Conservation (phyloP, 2,888 invertebrate species). For the Caradrina clavipalpis region DNA sequence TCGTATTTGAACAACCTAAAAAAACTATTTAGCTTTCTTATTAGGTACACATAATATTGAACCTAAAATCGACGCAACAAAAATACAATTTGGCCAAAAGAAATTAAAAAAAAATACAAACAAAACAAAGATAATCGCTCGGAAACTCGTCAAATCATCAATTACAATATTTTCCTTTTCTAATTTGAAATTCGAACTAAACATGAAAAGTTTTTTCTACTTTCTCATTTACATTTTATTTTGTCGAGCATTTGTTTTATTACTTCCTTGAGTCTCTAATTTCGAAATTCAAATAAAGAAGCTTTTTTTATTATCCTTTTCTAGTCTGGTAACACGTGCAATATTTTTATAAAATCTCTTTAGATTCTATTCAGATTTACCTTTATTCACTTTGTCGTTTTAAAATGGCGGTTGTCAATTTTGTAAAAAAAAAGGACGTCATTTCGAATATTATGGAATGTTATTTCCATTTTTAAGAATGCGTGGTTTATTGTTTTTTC, state of each 20-base stretch:
- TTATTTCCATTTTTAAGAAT: too few relatives aligned
- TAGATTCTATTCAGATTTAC: too few relatives aligned
- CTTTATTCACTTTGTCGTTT: too few relatives aligned
- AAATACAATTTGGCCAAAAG: not conserved
- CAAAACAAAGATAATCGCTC: conserved; percentile 9
- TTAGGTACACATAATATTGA: too few relatives aligned
- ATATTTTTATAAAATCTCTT: conserved; percentile 2
- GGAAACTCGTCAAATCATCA: conserved; percentile 21
- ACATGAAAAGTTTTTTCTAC: conserved; percentile 32
- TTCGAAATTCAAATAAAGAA: conserved; percentile 36
- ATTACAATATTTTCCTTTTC: conserved; percentile 27
- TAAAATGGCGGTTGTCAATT: too few relatives aligned
- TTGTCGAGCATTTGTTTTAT: conserved; percentile 4
- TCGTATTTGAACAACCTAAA: too few relatives aligned
- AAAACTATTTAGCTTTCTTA: too few relatives aligned
- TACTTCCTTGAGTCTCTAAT: conserved; percentile 35
- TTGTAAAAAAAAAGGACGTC: too few relatives aligned
- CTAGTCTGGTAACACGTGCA: not conserved
- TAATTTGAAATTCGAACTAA: conserved; percentile 27
- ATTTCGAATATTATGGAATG: too few relatives aligned
- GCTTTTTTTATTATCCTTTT: conserved; percentile 36
- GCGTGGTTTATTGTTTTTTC: too few relatives aligned
- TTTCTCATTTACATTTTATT: conserved; percentile 19
- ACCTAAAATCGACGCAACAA: too few relatives aligned
- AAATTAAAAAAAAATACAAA: not conserved